A percentile compares a stretch with the other conserved stretches of the same genome.
These are phyloP conservation scores for Elgonia sp. DNA, from an alignment of 2,888 invertebrate species.

Conservation along the genomic window DNA sequence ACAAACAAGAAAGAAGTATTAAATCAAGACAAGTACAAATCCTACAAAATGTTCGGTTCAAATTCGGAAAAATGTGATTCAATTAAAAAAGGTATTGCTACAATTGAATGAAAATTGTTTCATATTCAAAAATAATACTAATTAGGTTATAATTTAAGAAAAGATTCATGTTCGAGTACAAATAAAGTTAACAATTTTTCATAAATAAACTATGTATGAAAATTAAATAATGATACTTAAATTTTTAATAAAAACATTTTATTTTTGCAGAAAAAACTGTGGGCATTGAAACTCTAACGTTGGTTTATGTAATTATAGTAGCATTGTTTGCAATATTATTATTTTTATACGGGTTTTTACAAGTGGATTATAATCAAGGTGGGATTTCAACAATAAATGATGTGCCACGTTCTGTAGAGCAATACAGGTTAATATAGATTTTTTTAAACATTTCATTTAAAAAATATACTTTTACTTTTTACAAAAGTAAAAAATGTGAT, in stretches of 20 bases:
- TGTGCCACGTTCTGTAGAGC: slow-evolving; percentile 88
- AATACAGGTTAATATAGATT: slow-evolving; percentile 87
- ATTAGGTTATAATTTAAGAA: too few species aligned
- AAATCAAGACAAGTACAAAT: too few species aligned
- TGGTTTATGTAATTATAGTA: slow-evolving; percentile 80
- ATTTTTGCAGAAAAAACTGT: slow-evolving; percentile 64
- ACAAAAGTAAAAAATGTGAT: neutral
- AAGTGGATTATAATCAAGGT: slow-evolving; percentile 88
- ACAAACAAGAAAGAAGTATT: too few species aligned
- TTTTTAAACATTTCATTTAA: slow-evolving; percentile 66
- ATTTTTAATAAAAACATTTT: neutral
- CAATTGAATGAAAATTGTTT: too few species aligned
- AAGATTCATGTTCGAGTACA: too few species aligned
- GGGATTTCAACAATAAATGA: slow-evolving; percentile 87
- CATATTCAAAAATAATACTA: too few species aligned
- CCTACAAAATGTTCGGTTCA: too few species aligned
- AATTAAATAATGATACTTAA: neutral
- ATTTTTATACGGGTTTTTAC: slow-evolving; percentile 90
- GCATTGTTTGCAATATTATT: slow-evolving; percentile 85
- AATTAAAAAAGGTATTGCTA: too few species aligned
- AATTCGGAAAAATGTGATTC: too few species aligned
- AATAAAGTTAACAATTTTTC: too few species aligned
- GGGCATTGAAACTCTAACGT: slow-evolving; percentile 66
- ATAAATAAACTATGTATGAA: too few species aligned
- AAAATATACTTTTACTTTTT: slow-evolving; percentile 19